Percentiles rank a stretch among this genome's conserved stretches.
These are phyloP conservation scores for Cynaeus angustus DNA, from an alignment of 2,888 invertebrate species.

Conservation along the genomic window DNA sequence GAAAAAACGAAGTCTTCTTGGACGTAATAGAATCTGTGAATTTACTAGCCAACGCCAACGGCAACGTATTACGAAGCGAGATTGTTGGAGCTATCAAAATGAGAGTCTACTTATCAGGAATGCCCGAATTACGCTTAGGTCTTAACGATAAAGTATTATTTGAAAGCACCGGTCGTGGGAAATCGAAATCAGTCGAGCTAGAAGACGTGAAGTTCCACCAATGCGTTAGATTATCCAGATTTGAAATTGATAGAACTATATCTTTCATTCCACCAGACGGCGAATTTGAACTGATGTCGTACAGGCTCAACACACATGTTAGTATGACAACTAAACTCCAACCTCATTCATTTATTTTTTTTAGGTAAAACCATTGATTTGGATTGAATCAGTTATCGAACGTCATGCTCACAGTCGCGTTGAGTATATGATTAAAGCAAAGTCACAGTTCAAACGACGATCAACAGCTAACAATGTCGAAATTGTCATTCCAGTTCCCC, in stretches of 20 bases:
- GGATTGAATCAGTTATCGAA: conserved; percentile 99
- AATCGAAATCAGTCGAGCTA: conserved; percentile 97
- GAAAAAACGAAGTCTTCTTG: conserved; percentile 99
- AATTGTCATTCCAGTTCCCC: conserved; percentile 96
- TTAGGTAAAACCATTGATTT: conserved; percentile 91
- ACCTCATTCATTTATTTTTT: conserved; percentile 24
- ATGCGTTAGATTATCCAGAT: conserved; percentile 95
- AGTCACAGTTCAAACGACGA: conserved; percentile 97
- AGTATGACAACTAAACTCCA: conserved; percentile 1
- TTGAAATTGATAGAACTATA: conserved; percentile 98
- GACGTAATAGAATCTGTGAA: conserved; percentile 99
- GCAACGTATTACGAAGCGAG: conserved; percentile 96
- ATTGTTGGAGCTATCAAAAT: conserved; percentile 99
- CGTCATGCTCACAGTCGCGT: conserved; percentile 97
- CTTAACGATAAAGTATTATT: conserved; percentile 98
- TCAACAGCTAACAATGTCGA: conserved; percentile 99
- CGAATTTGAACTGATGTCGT: conserved; percentile 99
- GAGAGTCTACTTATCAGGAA: conserved; percentile 97
- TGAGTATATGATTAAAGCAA: conserved; percentile 99
- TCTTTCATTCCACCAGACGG: conserved; percentile 99
- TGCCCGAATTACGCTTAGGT: conserved; percentile 97
- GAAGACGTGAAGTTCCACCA: conserved; percentile 99
- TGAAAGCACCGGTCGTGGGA: conserved; percentile 97
- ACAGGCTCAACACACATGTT: conserved; percentile 94
- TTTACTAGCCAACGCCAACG: conserved; percentile 95